Evolutionary conservation across 2,113 vertebrate genomes (phyloP).

Genomic region (Bettongia penicillata): DNA sequence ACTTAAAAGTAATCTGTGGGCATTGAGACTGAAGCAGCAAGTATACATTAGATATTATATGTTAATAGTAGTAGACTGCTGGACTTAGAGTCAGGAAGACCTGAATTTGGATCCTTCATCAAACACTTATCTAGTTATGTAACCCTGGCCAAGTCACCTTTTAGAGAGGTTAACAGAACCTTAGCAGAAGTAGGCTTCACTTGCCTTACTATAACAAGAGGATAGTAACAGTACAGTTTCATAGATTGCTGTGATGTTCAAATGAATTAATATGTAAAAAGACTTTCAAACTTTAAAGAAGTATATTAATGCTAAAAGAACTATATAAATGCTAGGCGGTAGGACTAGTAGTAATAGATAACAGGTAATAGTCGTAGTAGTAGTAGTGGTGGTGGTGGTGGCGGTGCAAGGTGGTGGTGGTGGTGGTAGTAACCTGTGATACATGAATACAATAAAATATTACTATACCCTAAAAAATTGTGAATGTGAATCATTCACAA

Average conservation of each 20-base stretch:
- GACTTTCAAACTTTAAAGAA: background rate
- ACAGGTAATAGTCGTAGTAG: background rate
- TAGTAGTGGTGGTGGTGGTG: background rate
- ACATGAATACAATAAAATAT: background rate
- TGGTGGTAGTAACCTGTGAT: background rate
- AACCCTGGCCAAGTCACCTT: background rate
- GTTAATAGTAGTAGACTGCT: background rate
- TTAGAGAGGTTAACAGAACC: background rate
- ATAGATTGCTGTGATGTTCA: background rate
- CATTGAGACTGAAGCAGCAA: background rate
- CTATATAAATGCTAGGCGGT: background rate
- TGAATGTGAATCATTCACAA: background rate
- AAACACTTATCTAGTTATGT: background rate
- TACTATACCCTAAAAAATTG: background rate
- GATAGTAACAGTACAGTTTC: background rate
- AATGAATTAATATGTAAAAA: background rate
- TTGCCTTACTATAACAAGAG: background rate
- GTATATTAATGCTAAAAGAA: background rate
- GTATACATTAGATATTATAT: background rate
- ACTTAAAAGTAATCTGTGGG: background rate
- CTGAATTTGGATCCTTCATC: background rate
- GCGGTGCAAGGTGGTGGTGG: background rate
- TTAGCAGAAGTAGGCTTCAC: background rate
- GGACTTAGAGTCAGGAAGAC: background rate
- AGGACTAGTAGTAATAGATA: background rate